A percentile compares a stretch with the other conserved stretches of the same genome.
These are phyloP conservation scores for Scaptomyza parva DNA, from an alignment of 2,888 invertebrate species.

Conservation along the genomic window DNA sequence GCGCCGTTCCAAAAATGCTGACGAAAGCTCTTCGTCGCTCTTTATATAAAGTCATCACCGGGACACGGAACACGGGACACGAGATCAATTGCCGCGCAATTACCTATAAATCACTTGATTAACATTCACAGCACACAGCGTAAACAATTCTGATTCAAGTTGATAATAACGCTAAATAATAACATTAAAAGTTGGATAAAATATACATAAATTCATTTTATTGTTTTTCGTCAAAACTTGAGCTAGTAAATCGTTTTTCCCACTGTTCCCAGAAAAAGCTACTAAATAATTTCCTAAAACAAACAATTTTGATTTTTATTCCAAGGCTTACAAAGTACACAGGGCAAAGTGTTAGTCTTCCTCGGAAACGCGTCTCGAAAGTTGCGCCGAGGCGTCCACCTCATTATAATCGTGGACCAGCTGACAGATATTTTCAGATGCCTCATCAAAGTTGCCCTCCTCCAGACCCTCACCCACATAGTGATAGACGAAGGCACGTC, in stretches of 20 bases:
- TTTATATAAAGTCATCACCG: slow-evolving; percentile 54
- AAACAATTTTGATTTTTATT: slow-evolving; percentile 20
- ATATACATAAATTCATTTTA: not conserved
- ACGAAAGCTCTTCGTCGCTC: slow-evolving; percentile 22
- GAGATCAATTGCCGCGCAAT: slow-evolving; percentile 39
- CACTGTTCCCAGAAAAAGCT: too few relatives aligned
- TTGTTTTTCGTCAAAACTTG: too few relatives aligned
- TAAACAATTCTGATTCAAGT: not conserved
- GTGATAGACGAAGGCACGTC: slow-evolving; percentile 95
- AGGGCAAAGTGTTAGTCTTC: not conserved
- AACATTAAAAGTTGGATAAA: not conserved
- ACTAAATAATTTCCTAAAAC: not conserved
- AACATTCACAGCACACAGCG: slow-evolving; percentile 9
- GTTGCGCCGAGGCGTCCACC: slow-evolving; percentile 85
- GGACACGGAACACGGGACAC: too few relatives aligned
- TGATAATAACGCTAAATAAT: not conserved
- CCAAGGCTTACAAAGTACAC: slow-evolving; percentile 3
- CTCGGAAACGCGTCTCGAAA: slow-evolving; percentile 33
- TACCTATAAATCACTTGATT: slow-evolving; percentile 32
- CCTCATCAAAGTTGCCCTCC: slow-evolving; percentile 88
- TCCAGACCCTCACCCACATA: slow-evolving; percentile 91
- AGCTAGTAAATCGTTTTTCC: too few relatives aligned
- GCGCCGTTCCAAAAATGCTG: slow-evolving; percentile 15
- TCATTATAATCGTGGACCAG: slow-evolving; percentile 89
- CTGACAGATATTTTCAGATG: slow-evolving; percentile 87